A percentile compares a stretch with the other conserved stretches of the same genome.
phyloP scores from a whole-genome alignment of 2,113 vertebrate species.

The Paralichthys olivaceus region DNA sequence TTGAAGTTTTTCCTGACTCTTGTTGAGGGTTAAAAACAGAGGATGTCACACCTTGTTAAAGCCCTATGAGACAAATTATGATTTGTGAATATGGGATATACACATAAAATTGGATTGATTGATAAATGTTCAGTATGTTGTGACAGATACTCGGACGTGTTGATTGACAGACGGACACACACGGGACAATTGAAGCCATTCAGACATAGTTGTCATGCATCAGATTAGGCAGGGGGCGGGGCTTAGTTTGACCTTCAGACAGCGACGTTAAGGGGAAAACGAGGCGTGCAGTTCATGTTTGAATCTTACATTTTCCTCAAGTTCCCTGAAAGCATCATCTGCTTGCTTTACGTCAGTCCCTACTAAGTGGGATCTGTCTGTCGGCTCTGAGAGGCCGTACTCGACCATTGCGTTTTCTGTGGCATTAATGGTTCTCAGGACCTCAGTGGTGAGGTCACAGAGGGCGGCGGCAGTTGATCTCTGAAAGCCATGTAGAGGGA shows the following conservation, averaged over 20 bases:
- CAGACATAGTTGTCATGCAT: constrained; percentile 48
- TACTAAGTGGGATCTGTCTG: constrained; percentile 68
- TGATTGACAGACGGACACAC: constrained; percentile 20
- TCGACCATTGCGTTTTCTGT: constrained; percentile 84
- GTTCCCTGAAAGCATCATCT: constrained; percentile 82
- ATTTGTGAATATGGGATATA: no score
- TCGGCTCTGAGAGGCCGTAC: constrained; percentile 76
- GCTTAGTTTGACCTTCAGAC: constrained; percentile 25
- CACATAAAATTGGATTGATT: no score
- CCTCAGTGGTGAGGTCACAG: constrained; percentile 88
- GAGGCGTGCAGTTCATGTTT: constrained; percentile 31
- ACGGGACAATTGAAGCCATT: constrained; percentile 36
- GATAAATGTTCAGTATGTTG: not conserved
- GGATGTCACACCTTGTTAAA: no score
- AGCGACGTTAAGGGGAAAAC: constrained; percentile 6
- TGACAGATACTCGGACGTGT: not conserved
- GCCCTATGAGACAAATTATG: no score
- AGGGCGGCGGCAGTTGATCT: constrained; percentile 86
- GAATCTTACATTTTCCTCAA: constrained; percentile 89
- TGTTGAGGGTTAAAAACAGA: no score
- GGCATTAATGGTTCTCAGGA: constrained; percentile 87
- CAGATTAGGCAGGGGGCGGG: constrained; percentile 2
- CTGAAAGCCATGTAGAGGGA: constrained; percentile 83
- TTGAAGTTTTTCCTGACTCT: no score
- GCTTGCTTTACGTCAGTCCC: constrained; percentile 79